phyloP scores from a whole-genome alignment of 2,113 vertebrate genomes.

The Copsychus sechellarum region DNA sequence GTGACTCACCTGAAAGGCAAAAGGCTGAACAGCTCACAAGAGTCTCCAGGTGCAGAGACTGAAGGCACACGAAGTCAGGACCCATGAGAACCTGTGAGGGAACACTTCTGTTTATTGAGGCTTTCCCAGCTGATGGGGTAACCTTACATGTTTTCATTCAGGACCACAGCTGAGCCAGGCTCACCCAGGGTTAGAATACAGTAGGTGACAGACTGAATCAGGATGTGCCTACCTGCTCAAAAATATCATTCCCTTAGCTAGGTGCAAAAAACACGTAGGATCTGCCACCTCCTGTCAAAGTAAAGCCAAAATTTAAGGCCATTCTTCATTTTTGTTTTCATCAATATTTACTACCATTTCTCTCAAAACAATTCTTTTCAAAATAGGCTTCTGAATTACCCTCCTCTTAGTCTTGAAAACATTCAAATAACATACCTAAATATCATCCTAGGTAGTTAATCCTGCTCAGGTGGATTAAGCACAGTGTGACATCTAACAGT shows the following conservation, averaged over 20 bases:
- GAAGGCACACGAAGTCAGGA: accelerated
- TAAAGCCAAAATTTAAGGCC: neutral
- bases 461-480: neutral
- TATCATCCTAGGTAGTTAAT: neutral
- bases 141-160: accelerated
- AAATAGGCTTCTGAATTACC: neutral
- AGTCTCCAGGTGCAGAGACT: neutral
- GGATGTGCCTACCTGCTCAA: neutral
- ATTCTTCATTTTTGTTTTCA: neutral
- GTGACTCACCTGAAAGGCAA: neutral
- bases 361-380: neutral
- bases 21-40: neutral
- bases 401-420: neutral
- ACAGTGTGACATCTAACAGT: neutral
- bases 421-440: neutral
- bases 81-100: neutral
- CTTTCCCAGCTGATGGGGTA: neutral
- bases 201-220: neutral
- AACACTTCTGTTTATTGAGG: neutral
- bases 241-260: neutral
- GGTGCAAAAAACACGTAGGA: neutral
- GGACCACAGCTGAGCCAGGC: neutral
- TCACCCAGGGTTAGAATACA: neutral
- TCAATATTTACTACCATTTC: accelerated
- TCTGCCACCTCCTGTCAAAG: neutral